Conservation (phyloP, 2,113 vertebrate genomes). For the Scophthalmus maximus region DNA sequence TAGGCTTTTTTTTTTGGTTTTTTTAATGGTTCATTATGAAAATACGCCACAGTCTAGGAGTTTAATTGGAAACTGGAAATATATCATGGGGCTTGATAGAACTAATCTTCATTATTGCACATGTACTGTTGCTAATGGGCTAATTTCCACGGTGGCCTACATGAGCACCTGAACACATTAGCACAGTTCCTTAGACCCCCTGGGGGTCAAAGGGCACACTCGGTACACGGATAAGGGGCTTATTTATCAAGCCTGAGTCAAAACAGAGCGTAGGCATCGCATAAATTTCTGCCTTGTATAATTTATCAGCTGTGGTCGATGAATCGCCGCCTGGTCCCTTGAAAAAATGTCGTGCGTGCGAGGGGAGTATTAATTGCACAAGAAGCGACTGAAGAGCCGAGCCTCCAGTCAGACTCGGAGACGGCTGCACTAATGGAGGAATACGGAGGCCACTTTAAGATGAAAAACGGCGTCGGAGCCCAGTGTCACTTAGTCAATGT, state of each 20-base stretch:
- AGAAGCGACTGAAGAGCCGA: constrained; percentile 18
- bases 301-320: constrained; percentile 60
- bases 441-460: constrained; percentile 75
- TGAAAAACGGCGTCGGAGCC: constrained; percentile 72
- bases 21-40: background rate
- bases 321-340: constrained; percentile 18
- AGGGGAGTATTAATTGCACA: constrained; percentile 58
- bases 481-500: constrained; percentile 80
- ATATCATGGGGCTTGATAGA: background rate
- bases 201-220: constrained; percentile 38
- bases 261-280: constrained; percentile 46
- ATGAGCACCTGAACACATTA: constrained; percentile 41
- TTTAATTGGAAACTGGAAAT: background rate
- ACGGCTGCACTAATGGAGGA: constrained; percentile 64
- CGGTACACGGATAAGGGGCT: constrained; percentile 27
- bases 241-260: constrained; percentile 60
- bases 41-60: background rate
- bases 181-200: constrained; percentile 14
- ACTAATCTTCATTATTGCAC: background rate
- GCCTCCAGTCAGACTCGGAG: constrained; percentile 28
- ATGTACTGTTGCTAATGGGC: constrained; percentile 35
- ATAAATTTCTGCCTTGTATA: constrained; percentile 58
- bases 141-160: constrained; percentile 31
- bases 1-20: background rate
- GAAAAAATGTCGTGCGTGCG: constrained; percentile 52